These are phyloP conservation scores for Euspilapteryx auroguttella DNA, from an alignment of 2,888 invertebrate genomes.

Conservation along the genomic window DNA sequence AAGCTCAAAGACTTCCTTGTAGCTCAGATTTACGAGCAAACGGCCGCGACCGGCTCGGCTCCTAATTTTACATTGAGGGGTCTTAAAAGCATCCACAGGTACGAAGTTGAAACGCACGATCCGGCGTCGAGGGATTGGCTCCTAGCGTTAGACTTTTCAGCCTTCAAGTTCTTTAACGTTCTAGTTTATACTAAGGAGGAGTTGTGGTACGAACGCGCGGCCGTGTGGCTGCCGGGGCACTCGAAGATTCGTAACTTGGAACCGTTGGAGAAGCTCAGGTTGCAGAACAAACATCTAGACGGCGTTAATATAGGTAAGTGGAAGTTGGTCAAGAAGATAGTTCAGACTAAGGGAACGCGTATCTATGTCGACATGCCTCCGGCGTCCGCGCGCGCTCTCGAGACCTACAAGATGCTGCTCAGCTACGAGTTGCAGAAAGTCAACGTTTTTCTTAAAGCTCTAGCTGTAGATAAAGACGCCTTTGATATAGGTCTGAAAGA, in stretches of 20 bases:
- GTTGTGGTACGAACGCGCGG: conserved; percentile 43
- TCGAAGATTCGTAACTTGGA: conserved; percentile 25
- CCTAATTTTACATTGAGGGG: conserved; percentile 34
- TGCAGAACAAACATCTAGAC: conserved; percentile 30
- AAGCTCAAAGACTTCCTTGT: conserved; percentile 27
- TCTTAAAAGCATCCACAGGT: conserved; percentile 24
- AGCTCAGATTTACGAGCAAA: conserved; percentile 21
- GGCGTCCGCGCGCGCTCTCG: conserved; percentile 32
- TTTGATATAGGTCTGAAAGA: conserved; percentile 34
- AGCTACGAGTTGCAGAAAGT: conserved; percentile 48
- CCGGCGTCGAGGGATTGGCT: conserved; percentile 31
- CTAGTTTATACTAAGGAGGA: conserved; percentile 40
- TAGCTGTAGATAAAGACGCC: conserved; percentile 37
- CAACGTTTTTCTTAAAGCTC: conserved; percentile 31
- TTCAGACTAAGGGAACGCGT: conserved; percentile 31
- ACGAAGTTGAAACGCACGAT: conserved; percentile 30
- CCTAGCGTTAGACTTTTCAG: conserved; percentile 25
- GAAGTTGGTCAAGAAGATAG: conserved; percentile 40
- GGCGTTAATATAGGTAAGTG: conserved; percentile 34
- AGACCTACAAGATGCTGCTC: conserved; percentile 28
- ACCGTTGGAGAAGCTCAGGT: conserved; percentile 29
- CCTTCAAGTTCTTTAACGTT: conserved; percentile 24
- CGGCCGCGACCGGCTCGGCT: conserved; percentile 22
- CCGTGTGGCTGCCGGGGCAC: conserved; percentile 45
- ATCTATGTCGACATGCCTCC: conserved; percentile 47